Percentiles rank a stretch among this genome's conserved stretches.
Conservation (phyloP, 2,888 invertebrate genomes). For the Rapana venosa region DNA sequence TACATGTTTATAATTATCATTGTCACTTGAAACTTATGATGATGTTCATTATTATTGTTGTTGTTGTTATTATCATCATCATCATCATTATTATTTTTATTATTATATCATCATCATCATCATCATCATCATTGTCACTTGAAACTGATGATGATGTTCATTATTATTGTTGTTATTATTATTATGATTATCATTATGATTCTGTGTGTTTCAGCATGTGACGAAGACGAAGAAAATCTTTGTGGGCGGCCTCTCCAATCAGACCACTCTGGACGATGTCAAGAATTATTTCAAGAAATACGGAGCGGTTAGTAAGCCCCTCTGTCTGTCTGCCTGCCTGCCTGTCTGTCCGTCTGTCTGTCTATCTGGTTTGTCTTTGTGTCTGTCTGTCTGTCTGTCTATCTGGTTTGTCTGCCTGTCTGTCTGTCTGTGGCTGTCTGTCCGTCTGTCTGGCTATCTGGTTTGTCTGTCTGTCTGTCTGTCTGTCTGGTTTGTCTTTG, state of each 20-base stretch:
- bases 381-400: too few species aligned
- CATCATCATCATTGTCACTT: neutral
- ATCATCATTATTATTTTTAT: neutral
- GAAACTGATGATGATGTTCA: neutral
- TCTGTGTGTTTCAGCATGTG: constrained; percentile 91
- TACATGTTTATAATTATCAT: neutral
- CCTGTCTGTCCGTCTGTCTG: too few species aligned
- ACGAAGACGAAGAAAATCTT: constrained; percentile 99
- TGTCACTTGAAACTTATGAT: neutral
- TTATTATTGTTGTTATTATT: neutral
- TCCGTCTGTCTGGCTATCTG: too few species aligned
- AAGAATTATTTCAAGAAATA: constrained; percentile 99
- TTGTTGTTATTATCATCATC: neutral
- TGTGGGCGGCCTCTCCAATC: constrained; percentile 99
- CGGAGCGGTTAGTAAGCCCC: constrained; percentile 96
- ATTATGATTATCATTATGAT: constrained; percentile 20
- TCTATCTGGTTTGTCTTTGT: too few species aligned
- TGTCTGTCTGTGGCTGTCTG: too few species aligned
- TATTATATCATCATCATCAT: neutral
- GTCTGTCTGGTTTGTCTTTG: too few species aligned
- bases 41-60: neutral
- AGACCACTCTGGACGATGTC: constrained; percentile 99
- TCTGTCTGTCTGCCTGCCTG: too few species aligned
- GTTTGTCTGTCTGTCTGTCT: too few species aligned
- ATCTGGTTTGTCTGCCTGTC: too few species aligned